phyloP scores from a whole-genome alignment of 2,113 vertebrate species.

The Chloroceryle aenea region DNA sequence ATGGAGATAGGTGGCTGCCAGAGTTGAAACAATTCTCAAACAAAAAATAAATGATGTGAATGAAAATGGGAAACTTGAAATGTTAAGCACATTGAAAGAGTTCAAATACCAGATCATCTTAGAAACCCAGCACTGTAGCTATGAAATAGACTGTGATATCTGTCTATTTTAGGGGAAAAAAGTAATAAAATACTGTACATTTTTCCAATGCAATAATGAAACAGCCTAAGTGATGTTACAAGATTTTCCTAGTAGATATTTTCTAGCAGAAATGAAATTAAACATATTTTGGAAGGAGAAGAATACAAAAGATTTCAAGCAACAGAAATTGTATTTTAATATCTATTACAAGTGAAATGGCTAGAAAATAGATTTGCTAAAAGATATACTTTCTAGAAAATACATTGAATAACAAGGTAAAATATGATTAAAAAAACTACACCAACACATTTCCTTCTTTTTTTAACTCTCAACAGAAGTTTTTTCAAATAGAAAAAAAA shows the following conservation, averaged over 20 bases:
- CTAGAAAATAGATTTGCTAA: background rate
- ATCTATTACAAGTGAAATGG: background rate
- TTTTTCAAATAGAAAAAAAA: background rate
- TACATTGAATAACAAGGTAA: background rate
- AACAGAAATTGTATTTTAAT: background rate
- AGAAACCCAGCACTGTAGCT: background rate
- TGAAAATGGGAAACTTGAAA: background rate
- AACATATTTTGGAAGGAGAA: background rate
- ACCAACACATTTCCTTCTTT: background rate
- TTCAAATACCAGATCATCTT: background rate
- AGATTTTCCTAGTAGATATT: background rate
- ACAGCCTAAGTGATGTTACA: background rate
- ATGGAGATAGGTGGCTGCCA: rapidly evolving
- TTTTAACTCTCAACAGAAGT: background rate
- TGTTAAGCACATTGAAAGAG: background rate
- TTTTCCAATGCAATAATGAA: background rate
- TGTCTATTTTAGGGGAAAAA: background rate
- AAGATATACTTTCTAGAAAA: background rate
- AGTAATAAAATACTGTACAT: background rate
- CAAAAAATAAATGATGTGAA: background rate
- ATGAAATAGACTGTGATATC: rapidly evolving
- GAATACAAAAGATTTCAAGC: background rate
- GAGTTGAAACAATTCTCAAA: background rate
- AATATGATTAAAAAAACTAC: background rate
- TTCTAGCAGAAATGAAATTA: background rate